phyloP scores from a whole-genome alignment of 1,140 invertebrate genomes.

The Megalonaias nervosa region DNA sequence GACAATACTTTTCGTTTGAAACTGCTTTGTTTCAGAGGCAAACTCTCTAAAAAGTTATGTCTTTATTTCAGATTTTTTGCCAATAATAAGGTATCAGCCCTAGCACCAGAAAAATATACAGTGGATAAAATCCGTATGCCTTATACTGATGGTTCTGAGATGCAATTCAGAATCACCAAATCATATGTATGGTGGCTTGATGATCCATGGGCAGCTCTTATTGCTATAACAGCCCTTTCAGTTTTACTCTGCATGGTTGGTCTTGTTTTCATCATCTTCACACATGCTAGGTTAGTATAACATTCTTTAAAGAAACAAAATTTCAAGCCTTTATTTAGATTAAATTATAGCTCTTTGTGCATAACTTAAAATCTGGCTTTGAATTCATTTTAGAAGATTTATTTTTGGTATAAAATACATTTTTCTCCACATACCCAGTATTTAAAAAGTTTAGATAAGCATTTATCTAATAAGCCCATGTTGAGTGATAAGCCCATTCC shows the following conservation, averaged over 20 bases:
- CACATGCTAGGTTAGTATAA: conserved; percentile 86
- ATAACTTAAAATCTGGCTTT: background rate
- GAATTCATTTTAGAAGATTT: no score
- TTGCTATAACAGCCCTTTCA: conserved; percentile 88
- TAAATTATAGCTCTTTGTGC: background rate
- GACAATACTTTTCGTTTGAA: background rate
- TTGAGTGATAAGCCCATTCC: no score
- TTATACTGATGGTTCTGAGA: conserved; percentile 15
- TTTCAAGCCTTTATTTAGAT: background rate
- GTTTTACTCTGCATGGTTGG: conserved; percentile 88
- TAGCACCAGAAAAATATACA: background rate
- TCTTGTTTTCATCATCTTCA: conserved; percentile 92
- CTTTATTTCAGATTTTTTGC: conserved; percentile 27
- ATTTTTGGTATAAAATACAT: no score
- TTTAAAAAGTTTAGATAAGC: no score
- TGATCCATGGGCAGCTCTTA: conserved; percentile 89
- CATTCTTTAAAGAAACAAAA: conserved; percentile 1
- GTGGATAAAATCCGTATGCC: conserved; percentile 33
- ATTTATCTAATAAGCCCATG: no score
- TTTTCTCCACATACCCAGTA: no score
- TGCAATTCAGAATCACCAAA: conserved; percentile 43
- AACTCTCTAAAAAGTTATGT: conserved; percentile 1
- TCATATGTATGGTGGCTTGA: conserved; percentile 71
- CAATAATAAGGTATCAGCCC: background rate
- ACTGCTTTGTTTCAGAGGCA: background rate